Percentiles rank a stretch among this genome's conserved stretches.
These are phyloP conservation scores for Pollicipes pollicipes DNA, from an alignment of 1,140 invertebrate species.

Conservation along the genomic window DNA sequence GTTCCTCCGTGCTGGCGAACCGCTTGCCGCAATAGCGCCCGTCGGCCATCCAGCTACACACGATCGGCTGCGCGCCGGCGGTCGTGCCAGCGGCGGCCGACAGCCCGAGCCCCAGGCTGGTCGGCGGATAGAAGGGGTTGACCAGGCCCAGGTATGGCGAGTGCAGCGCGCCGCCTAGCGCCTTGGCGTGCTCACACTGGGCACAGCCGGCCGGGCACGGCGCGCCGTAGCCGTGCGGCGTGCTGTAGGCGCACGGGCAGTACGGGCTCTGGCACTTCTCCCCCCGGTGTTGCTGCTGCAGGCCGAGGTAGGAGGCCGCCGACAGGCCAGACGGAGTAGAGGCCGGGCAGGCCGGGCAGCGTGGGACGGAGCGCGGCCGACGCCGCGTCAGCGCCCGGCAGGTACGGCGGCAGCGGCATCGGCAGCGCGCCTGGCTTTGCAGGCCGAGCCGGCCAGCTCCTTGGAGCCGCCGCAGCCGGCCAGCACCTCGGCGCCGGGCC, in stretches of 20 bases:
- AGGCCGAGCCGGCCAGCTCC: constrained; percentile 40
- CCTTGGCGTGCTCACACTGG: constrained; percentile 86
- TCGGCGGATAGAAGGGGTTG: constrained; percentile 24
- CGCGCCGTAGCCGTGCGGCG: constrained; percentile 3
- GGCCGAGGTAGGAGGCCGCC: constrained; percentile 26
- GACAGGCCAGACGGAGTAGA: constrained; percentile 20
- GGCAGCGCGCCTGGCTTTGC: constrained; percentile 32
- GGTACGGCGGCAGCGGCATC: constrained; percentile 36
- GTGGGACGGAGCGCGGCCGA: constrained; percentile 21
- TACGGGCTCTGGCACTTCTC: constrained; percentile 69
- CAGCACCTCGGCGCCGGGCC: constrained; percentile 67
- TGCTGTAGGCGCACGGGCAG: constrained; percentile 44
- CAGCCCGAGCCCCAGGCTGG: constrained; percentile 17
- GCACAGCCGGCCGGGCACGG: constrained; percentile 75
- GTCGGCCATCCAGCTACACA: constrained; percentile 82
- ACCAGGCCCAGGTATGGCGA: constrained; percentile 38
- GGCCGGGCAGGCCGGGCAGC: constrained; percentile 18
- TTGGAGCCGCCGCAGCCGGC: constrained; percentile 45
- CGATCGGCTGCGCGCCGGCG: constrained; percentile 42
- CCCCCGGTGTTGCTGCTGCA: constrained; percentile 59
- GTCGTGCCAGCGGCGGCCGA: constrained; percentile 22
- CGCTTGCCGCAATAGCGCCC: constrained; percentile 87
- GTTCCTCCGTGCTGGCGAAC: constrained; percentile 79
- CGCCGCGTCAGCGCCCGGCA: constrained; percentile 42
- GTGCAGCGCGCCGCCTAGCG: constrained; percentile 36